phyloP scores from a whole-genome alignment of 2,797 vertebrate species.

The Falco cherrug region DNA sequence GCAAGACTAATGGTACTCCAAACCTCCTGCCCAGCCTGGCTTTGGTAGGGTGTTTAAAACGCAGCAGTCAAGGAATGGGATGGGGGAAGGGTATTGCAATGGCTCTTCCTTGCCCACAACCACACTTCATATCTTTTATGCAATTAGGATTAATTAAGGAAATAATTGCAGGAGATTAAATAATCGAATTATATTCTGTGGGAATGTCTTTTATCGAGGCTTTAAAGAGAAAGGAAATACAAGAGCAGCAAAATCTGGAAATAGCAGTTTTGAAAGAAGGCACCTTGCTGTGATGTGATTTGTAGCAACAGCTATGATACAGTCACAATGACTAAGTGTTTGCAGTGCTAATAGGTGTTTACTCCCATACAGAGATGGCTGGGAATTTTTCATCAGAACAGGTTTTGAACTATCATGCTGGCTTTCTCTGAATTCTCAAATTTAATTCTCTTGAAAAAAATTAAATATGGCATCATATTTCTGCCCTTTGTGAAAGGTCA shows the following conservation, averaged over 20 bases:
- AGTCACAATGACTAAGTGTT: neutral
- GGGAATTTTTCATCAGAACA: neutral
- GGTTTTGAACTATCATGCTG: neutral
- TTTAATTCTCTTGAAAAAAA: neutral
- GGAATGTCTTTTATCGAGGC: neutral
- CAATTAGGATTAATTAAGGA: neutral
- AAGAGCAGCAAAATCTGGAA: neutral
- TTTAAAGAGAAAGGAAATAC: neutral
- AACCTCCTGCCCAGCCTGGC: neutral
- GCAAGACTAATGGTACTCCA: neutral
- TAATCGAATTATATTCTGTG: neutral
- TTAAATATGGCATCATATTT: neutral
- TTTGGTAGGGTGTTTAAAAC: neutral
- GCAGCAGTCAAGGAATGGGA: neutral
- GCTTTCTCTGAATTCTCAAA: neutral
- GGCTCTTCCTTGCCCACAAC: neutral
- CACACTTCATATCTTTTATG: neutral
- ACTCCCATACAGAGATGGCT: neutral
- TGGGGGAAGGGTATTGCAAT: neutral
- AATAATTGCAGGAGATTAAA: neutral
- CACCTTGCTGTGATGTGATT: neutral
- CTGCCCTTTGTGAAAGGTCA: neutral
- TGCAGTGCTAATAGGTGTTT: neutral
- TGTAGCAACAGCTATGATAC: neutral
- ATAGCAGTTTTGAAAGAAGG: neutral